These are phyloP conservation scores for Chydorus sphaericus DNA, from an alignment of 2,888 invertebrate genomes.

Conservation along the genomic window DNA sequence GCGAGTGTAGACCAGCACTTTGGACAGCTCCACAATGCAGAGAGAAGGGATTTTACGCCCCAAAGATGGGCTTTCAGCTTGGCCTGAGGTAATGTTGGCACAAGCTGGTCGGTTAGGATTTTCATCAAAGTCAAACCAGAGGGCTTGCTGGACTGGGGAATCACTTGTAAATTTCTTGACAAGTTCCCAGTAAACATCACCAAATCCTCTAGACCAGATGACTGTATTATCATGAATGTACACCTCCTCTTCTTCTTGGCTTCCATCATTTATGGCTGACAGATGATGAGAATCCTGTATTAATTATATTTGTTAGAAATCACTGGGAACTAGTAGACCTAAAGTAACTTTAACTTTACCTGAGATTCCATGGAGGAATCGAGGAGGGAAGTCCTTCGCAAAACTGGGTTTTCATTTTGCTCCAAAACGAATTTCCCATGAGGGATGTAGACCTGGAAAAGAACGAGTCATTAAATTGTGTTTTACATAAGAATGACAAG, in stretches of 20 bases:
- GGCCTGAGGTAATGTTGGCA: not conserved
- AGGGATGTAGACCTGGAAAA: slow-evolving; percentile 10
- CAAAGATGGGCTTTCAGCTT: slow-evolving; percentile 9
- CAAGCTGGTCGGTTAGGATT: slow-evolving; percentile 15
- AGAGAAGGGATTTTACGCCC: slow-evolving; percentile 47
- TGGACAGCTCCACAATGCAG: slow-evolving; percentile 56
- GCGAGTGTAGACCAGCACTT: slow-evolving; percentile 58
- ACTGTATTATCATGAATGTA: slow-evolving; percentile 73
- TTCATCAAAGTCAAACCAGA: slow-evolving; percentile 48
- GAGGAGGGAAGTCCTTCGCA: slow-evolving; percentile 25
- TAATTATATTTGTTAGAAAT: not conserved
- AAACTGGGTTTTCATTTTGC: slow-evolving; percentile 40
- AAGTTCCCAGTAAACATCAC: slow-evolving; percentile 26
- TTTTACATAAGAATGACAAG: not conserved
- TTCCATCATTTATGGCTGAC: not conserved
- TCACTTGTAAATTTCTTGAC: slow-evolving; percentile 65
- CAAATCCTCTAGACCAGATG: slow-evolving; percentile 46
- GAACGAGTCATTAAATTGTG: slow-evolving; percentile 15
- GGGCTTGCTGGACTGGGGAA: slow-evolving; percentile 62
- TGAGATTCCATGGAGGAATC: not conserved
- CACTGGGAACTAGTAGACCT: not conserved
- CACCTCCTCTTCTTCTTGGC: slow-evolving; percentile 58
- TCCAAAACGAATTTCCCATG: slow-evolving; percentile 34
- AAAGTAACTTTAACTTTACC: no score
- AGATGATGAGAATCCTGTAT: not conserved